Percentiles rank a stretch among this genome's conserved stretches.
phyloP scores from a whole-genome alignment of 1,140 invertebrate genomes.

The Drosophila mayri region DNA sequence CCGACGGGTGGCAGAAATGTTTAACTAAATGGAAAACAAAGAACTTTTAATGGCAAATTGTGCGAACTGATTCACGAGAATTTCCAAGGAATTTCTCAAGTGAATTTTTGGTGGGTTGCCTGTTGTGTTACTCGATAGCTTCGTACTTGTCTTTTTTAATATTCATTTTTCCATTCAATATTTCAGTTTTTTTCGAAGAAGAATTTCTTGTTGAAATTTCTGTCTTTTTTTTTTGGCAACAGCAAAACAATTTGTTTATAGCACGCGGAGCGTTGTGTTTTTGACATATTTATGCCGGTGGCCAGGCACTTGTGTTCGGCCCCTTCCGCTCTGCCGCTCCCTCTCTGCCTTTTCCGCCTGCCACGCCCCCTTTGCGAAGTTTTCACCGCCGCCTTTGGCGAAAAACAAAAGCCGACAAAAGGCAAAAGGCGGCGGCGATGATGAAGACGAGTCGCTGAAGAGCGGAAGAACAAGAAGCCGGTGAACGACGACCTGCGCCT shows the following conservation, averaged over 20 bases:
- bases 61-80: conserved; percentile 42
- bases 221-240: conserved; percentile 51
- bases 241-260: conserved; percentile 83
- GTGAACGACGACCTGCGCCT: conserved; percentile 32
- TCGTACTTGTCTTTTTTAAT: conserved; percentile 28
- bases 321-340: conserved; percentile 3
- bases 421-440: conserved; percentile 32
- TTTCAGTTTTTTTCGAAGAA: conserved; percentile 50
- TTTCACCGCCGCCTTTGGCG: conserved; percentile 44
- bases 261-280: conserved; percentile 66
- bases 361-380: conserved; percentile 16
- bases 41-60: conserved; percentile 47
- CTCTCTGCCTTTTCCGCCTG: background rate
- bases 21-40: conserved; percentile 47
- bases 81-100: conserved; percentile 38
- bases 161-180: conserved; percentile 57
- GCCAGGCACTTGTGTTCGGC: conserved; percentile 57
- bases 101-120: conserved; percentile 28
- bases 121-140: conserved; percentile 29
- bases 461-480: conserved; percentile 28
- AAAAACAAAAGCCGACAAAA: conserved; percentile 56
- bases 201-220: conserved; percentile 48
- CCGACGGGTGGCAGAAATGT: conserved; percentile 42
- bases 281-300: conserved; percentile 82
- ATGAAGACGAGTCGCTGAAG: conserved; percentile 42